These are phyloP conservation scores for Phoenoteleia sp. DNA, from an alignment of 2,888 invertebrate genomes.

Conservation along the genomic window DNA sequence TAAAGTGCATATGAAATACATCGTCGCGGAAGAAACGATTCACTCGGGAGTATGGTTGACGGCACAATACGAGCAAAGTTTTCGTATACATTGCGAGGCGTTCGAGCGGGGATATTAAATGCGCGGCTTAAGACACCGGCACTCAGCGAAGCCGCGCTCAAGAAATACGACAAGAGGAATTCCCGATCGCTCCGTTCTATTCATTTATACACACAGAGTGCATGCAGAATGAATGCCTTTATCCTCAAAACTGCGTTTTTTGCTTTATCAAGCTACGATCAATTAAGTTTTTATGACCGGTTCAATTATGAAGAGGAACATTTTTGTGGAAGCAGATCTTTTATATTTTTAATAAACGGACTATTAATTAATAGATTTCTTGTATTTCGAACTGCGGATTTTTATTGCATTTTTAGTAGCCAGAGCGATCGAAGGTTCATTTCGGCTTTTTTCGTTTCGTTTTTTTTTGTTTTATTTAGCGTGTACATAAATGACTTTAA, in stretches of 20 bases:
- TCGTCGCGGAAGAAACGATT: slow-evolving; percentile 64
- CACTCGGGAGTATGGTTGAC: slow-evolving; percentile 51
- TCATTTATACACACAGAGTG: slow-evolving; percentile 54
- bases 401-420: too few relatives aligned
- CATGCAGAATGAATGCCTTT: slow-evolving; percentile 34
- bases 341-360: slow-evolving; percentile 5
- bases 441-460: too few relatives aligned
- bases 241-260: too few relatives aligned
- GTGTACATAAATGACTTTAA: too few relatives aligned
- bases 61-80: slow-evolving; percentile 68
- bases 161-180: slow-evolving; percentile 61
- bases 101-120: slow-evolving; percentile 69
- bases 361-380: not conserved
- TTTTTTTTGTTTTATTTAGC: too few relatives aligned
- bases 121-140: slow-evolving; percentile 66
- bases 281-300: slow-evolving; percentile 45
- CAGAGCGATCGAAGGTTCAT: too few relatives aligned
- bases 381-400: too few relatives aligned
- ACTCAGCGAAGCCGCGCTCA: slow-evolving; percentile 48
- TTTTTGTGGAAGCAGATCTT: not conserved
- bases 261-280: slow-evolving; percentile 43
- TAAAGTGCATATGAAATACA: slow-evolving; percentile 72
- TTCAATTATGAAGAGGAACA: not conserved
- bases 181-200: slow-evolving; percentile 57
- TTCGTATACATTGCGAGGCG: slow-evolving; percentile 71